phyloP scores from a whole-genome alignment of 2,113 vertebrate genomes.

The Peromyscus maniculatus region DNA sequence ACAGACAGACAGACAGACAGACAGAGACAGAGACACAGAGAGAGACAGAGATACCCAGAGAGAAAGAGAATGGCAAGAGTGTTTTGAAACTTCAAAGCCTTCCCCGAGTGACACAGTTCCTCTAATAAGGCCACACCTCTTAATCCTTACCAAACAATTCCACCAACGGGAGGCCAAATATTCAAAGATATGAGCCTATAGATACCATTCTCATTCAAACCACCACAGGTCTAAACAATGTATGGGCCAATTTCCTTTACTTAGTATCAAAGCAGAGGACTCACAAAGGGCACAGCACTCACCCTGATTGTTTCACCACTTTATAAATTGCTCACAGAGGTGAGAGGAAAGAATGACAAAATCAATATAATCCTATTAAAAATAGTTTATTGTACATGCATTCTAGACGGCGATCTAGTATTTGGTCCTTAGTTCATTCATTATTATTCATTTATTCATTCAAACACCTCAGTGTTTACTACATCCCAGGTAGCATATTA shows the following conservation, averaged over 20 bases:
- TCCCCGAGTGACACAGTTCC: background rate
- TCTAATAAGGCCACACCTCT: background rate
- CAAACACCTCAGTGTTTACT: background rate
- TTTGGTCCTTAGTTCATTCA: constrained; percentile 53
- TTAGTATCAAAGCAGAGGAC: background rate
- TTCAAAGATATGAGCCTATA: background rate
- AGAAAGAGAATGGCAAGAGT: background rate
- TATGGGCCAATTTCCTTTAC: background rate
- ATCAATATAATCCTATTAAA: constrained; percentile 26
- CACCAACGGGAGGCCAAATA: background rate
- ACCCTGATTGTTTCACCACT: background rate
- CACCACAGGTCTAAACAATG: background rate
- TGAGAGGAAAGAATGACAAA: background rate
- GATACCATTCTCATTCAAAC: background rate
- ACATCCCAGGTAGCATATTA: background rate
- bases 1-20: background rate
- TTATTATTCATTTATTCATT: constrained; percentile 55
- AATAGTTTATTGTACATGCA: background rate
- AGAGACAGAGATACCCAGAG: background rate
- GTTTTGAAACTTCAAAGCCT: background rate
- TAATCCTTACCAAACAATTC: background rate
- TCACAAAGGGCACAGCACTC: background rate
- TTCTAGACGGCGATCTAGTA: constrained; percentile 8
- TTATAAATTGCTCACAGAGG: background rate
- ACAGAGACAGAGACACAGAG: background rate